phyloP scores from a whole-genome alignment of 1,140 invertebrate species.

The Mizuhopecten yessoensis region DNA sequence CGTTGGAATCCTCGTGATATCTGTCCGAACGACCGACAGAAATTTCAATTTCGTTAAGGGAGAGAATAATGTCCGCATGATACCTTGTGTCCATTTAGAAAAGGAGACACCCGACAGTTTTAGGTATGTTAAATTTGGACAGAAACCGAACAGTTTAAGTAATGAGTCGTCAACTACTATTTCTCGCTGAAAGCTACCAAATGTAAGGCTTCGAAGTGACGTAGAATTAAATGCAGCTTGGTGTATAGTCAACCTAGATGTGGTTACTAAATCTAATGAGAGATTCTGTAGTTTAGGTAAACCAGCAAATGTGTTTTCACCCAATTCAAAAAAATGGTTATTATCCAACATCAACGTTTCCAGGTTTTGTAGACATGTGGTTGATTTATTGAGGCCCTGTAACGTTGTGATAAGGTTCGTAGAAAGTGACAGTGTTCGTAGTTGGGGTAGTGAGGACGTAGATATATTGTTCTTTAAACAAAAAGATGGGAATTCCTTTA shows the following conservation, averaged over 20 bases:
- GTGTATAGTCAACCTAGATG: background rate
- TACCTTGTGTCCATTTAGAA: background rate
- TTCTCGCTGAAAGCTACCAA: background rate
- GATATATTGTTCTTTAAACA: background rate
- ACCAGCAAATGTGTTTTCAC: background rate
- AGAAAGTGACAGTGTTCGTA: background rate
- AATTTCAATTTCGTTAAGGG: background rate
- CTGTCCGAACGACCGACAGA: background rate
- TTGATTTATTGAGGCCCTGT: background rate
- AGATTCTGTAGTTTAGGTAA: background rate
- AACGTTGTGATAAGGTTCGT: background rate
- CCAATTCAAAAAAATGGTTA: background rate
- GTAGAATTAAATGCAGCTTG: background rate
- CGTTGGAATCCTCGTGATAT: background rate
- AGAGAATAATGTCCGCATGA: background rate
- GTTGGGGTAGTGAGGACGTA: background rate
- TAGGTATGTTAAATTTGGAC: background rate
- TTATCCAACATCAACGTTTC: background rate
- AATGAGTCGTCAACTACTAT: background rate
- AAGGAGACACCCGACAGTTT: background rate
- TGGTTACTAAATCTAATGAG: background rate
- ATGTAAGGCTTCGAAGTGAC: background rate
- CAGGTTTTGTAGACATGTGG: background rate
- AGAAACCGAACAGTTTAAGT: background rate
- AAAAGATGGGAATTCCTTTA: background rate